phyloP scores from a whole-genome alignment of 2,797 vertebrate genomes.

The Sardinella longiceps region DNA sequence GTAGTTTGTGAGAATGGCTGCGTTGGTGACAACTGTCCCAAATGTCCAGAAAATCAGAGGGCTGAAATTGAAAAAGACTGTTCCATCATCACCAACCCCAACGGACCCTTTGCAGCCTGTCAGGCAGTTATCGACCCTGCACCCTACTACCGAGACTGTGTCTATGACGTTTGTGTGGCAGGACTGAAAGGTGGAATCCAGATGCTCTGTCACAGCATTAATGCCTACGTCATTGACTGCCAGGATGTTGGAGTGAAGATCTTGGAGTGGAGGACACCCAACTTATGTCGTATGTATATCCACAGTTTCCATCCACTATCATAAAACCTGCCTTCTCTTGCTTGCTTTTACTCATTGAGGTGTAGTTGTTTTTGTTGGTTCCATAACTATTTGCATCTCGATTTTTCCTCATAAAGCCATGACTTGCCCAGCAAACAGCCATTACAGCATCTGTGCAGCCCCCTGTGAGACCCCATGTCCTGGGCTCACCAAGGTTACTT shows the following conservation, averaged over 20 bases:
- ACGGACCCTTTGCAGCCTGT: constrained; percentile 59
- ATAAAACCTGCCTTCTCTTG: neutral
- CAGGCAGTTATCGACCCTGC: neutral
- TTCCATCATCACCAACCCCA: constrained; percentile 38
- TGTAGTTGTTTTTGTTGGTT: too few species aligned
- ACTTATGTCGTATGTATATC: constrained; percentile 63
- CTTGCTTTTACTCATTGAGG: too few species aligned
- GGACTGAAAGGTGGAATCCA: rapidly evolving
- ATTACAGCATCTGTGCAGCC: constrained; percentile 77
- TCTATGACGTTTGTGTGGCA: constrained; percentile 52
- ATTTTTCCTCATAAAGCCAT: constrained; percentile 67
- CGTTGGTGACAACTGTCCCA: constrained; percentile 58
- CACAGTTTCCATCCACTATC: neutral
- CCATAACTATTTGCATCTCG: neutral
- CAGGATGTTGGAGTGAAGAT: neutral
- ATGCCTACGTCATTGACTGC: constrained; percentile 54
- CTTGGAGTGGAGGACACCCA: constrained; percentile 25
- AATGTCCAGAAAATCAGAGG: rapidly evolving
- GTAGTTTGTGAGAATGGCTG: constrained; percentile 66
- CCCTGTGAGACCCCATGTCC: constrained; percentile 72
- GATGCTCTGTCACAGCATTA: constrained; percentile 55
- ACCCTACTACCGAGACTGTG: neutral
- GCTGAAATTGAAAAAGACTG: neutral
- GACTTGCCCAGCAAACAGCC: constrained; percentile 77
- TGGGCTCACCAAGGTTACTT: constrained; percentile 65